These are phyloP conservation scores for Cydia fagiglandana DNA, from an alignment of 1,140 invertebrate genomes.

Conservation along the genomic window DNA sequence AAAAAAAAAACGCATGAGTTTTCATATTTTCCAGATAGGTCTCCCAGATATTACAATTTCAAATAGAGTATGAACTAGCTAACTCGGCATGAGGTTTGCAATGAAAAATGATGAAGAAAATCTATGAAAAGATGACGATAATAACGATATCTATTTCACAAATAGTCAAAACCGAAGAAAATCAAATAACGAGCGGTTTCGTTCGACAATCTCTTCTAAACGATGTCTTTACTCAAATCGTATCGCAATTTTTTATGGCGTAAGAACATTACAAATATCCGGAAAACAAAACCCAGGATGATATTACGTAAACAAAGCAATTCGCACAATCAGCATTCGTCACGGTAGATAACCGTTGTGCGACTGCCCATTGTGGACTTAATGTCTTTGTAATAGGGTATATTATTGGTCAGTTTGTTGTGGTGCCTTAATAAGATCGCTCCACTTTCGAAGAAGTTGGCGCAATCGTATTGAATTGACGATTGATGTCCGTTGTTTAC, in stretches of 20 bases:
- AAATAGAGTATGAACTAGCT: too few species aligned
- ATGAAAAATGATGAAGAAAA: too few species aligned
- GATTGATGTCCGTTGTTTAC: slow-evolving; percentile 12
- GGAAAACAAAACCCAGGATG: slow-evolving; percentile 39
- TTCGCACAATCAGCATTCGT: slow-evolving; percentile 40
- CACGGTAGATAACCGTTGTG: slow-evolving; percentile 41
- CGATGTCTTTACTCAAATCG: too few species aligned
- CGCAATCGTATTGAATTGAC: slow-evolving; percentile 20
- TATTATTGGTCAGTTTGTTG: background rate
- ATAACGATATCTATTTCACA: too few species aligned
- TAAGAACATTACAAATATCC: slow-evolving; percentile 4
- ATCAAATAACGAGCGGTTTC: too few species aligned
- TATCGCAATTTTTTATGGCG: background rate
- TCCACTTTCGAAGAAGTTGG: slow-evolving; percentile 28
- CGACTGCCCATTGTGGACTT: background rate
- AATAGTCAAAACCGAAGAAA: too few species aligned
- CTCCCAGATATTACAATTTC: too few species aligned
- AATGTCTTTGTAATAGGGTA: background rate
- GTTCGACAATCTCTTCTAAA: too few species aligned
- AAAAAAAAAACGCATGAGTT: too few species aligned
- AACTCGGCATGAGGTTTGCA: too few species aligned
- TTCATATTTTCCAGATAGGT: too few species aligned
- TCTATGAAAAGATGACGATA: too few species aligned
- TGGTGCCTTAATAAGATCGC: slow-evolving; percentile 17
- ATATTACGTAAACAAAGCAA: slow-evolving; percentile 8